phyloP scores from a whole-genome alignment of 2,888 invertebrate species.

The Lydus trimaculatus region DNA sequence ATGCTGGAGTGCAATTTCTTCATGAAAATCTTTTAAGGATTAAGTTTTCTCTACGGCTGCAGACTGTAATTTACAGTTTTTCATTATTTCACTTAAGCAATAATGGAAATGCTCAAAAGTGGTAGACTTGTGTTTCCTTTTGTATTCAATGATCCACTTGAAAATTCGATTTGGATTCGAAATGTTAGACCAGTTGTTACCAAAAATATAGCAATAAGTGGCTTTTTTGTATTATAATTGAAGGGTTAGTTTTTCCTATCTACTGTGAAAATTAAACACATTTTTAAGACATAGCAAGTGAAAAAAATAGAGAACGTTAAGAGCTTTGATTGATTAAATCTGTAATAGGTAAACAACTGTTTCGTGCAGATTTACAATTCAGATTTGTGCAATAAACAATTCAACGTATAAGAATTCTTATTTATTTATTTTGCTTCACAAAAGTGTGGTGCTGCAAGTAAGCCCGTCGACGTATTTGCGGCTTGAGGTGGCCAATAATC shows the following conservation, averaged over 20 bases:
- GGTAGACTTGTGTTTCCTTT: not conserved
- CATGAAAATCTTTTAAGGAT: not conserved
- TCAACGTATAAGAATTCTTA: too few species aligned
- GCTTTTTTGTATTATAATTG: not conserved
- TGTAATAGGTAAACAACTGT: too few species aligned
- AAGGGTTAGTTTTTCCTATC: not conserved
- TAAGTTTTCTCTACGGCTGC: not conserved
- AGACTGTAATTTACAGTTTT: not conserved
- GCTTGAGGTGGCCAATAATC: conserved; percentile 4
- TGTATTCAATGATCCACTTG: not conserved
- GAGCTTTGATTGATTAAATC: conserved; percentile 28
- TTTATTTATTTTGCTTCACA: not conserved
- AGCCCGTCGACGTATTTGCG: not conserved
- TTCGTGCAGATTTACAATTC: conserved; percentile 19
- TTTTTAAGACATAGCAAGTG: conserved; percentile 11
- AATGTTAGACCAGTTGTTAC: not conserved
- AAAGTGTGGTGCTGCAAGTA: not conserved
- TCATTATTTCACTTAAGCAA: too few species aligned
- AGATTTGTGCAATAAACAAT: too few species aligned
- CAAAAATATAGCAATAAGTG: not conserved
- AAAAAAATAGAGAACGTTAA: conserved; percentile 24
- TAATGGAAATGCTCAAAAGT: too few species aligned
- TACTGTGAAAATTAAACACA: conserved; percentile 14
- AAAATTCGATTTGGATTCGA: not conserved
- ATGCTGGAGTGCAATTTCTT: not conserved